phyloP scores from a whole-genome alignment of 2,113 vertebrate genomes.

The Phylloscopus trochilus region DNA sequence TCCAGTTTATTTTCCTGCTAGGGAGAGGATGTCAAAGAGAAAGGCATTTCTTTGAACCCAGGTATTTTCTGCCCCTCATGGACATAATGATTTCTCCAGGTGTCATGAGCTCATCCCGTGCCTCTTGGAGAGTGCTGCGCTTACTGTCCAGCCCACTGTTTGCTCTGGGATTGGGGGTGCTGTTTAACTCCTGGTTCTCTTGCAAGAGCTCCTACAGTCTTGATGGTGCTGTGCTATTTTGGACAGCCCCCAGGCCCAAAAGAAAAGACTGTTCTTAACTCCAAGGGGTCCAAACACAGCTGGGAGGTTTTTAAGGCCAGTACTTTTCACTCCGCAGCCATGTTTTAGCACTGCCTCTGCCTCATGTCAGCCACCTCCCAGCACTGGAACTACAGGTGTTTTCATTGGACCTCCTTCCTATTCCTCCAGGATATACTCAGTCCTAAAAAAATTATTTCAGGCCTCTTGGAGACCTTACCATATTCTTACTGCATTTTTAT shows the following conservation, averaged over 20 bases:
- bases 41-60: not conserved
- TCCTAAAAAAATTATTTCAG: not conserved
- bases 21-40: not conserved
- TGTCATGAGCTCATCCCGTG: not conserved
- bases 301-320: not conserved
- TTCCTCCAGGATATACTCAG: not conserved
- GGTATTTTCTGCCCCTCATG: not conserved
- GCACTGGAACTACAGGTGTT: not conserved
- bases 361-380: fast-evolving
- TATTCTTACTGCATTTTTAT: not conserved
- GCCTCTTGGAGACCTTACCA: not conserved
- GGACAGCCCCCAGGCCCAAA: not conserved
- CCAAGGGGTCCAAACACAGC: not conserved
- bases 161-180: not conserved
- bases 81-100: not conserved
- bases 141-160: not conserved
- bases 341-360: not conserved
- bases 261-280: not conserved
- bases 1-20: not conserved
- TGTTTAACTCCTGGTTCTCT: not conserved
- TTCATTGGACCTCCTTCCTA: not conserved
- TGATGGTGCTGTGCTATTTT: not conserved
- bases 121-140: not conserved
- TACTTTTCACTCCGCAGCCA: not conserved
- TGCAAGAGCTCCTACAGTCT: not conserved